These are phyloP conservation scores for Liparis tanakae DNA, from an alignment of 2,797 vertebrate species.

Conservation along the genomic window DNA sequence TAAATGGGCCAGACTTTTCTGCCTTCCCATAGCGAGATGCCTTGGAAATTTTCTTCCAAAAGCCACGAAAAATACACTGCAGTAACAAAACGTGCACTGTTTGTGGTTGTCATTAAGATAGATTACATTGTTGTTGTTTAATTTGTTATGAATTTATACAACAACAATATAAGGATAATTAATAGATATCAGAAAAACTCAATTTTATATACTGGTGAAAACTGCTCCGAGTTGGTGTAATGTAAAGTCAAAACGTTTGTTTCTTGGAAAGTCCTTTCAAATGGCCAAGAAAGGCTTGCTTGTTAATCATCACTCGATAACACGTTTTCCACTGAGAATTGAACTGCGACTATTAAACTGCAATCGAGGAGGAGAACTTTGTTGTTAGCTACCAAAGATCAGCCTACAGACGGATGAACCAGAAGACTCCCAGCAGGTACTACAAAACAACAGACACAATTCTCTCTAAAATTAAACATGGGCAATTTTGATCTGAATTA, in stretches of 20 bases:
- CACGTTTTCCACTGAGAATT: neutral
- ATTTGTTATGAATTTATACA: too few species aligned
- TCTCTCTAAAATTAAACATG: too few species aligned
- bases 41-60: too few species aligned
- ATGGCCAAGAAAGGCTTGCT: neutral
- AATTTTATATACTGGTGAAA: neutral
- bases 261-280: neutral
- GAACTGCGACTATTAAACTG: neutral
- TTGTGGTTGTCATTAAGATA: too few species aligned
- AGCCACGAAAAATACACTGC: too few species aligned
- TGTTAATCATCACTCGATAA: neutral
- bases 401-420: neutral
- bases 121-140: too few species aligned
- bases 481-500: too few species aligned
- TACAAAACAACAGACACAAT: neutral
- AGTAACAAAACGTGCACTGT: too few species aligned
- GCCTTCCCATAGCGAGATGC: too few species aligned
- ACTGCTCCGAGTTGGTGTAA: too few species aligned
- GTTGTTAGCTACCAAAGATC: neutral
- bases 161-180: neutral
- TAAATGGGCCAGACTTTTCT: too few species aligned
- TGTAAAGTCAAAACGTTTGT: too few species aligned
- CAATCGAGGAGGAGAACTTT: neutral
- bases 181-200: neutral
- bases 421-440: neutral